Evolutionary conservation across 2,113 vertebrate genomes (phyloP), one percentile per base, ranked within the genome.

Genomic region (Phaetusa simplex): DNA sequence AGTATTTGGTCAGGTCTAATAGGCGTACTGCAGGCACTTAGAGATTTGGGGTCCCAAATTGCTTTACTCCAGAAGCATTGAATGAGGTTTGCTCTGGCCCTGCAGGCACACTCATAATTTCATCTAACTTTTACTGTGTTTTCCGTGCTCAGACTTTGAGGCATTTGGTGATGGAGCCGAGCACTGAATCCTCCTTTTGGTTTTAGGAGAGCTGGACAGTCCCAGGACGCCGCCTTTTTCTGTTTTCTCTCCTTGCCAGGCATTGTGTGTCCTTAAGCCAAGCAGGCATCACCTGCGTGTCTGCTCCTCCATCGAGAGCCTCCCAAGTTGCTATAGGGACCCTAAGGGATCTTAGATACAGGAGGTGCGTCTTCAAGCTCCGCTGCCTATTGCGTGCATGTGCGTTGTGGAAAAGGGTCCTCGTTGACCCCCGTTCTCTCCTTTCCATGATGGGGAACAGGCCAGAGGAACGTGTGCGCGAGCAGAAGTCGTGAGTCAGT

Each of bases 401-500:
- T 9, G 66, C 2, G 0, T 34, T 42, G 30, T 55, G 71, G 82
- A 27, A 22, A 19, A 88, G 32, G 93, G 34, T 40, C 79, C 66
- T 62, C 2, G 1, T 3, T 88, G 91, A 56, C 76, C 86, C 71
- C 36, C 20, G 3, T 73, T 90, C 9, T 56, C 61, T 30, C 21
- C 30, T 73, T 49, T 45, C 66, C 82, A n/a, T 0, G 0, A 2
- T 0, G 3, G 76, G 55, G 23, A 32, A 29, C 62, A 12, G 90
- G 84, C 69, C 0, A 2, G 14, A 82, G 93, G 85, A 52, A 6
- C 0, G 3, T 1, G 19, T 64, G 78, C 80, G 84, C 4, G 27
- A 90, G 88, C 88, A 88, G 91, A 16, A 88, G 71, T 27, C 11
- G 5, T 97, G 96, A 95, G 86, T 96, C 96, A 97, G 91, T 21